Evolutionary conservation across 2,888 invertebrate genomes (phyloP), one percentile per base, ranked within the genome.

Genomic region (Drosophila mimica): DNA sequence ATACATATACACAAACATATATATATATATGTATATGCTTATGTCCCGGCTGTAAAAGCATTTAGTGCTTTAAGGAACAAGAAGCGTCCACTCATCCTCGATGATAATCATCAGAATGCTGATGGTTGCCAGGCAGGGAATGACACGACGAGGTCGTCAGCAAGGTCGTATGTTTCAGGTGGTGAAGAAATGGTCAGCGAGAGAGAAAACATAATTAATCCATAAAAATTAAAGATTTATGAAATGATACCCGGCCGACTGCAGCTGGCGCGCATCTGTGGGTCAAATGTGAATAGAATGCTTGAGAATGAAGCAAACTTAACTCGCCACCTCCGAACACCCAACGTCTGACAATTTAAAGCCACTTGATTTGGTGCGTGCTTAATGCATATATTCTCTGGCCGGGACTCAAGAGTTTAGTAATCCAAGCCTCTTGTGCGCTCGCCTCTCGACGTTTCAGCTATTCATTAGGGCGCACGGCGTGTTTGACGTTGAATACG

Each of bases 331-430:
- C n/a, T 28, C 28, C 51, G 36, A 63, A 13, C 63, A 30, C 31
- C 58, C 70, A 74, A 46, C 33, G 79, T 62, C 71, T 74, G 82
- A 79, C 85, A 87, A 84, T 87, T 82, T 82, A 81, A 84, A 82
- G 74, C 81, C 86, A 87, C 88, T 89, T 88, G 88, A 89, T 78
- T 79, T 76, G 69, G 69, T 79, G 86, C 89, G 89, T 89, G 86
- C 89, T 84, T 82, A 87, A 86, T 76, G 82, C 79, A 71, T 75
- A 64, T 70, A 78, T 88, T 83, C 77, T 61, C 67, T 82, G 67
- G 67, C 70, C 60, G 49, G 58, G 68, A 72, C 79, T 68, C 73
- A 59, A 65, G 68, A 59, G 73, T 73, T 77, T 67, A 75, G 73
- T 84, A 79, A 76, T 80, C 80, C 81, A 68, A 78, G 54, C 70